Conservation (phyloP, 2,797 vertebrate species). For the Hozukius guyotensis region DNA sequence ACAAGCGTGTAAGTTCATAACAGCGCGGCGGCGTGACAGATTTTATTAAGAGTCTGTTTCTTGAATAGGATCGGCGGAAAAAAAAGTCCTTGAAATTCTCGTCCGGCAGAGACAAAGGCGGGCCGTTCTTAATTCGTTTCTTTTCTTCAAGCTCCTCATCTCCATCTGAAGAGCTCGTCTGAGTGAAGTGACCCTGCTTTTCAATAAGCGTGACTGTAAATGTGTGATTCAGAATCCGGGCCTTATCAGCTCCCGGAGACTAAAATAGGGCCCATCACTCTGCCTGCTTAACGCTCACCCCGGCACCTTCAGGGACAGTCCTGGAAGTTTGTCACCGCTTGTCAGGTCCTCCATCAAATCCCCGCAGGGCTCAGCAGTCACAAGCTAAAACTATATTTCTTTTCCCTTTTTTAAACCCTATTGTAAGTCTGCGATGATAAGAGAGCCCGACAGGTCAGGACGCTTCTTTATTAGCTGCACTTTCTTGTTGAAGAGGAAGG, state of each 20-base stretch:
- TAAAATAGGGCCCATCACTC: slow-evolving; percentile 60
- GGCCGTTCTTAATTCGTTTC: slow-evolving; percentile 46
- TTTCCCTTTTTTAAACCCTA: slow-evolving; percentile 47
- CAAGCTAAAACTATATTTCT: slow-evolving; percentile 60
- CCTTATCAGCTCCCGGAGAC: slow-evolving; percentile 62
- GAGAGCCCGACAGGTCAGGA: slow-evolving; percentile 46
- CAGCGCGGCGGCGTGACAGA: not conserved
- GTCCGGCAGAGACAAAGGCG: slow-evolving; percentile 50
- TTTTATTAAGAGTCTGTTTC: slow-evolving; percentile 45
- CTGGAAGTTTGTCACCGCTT: slow-evolving; percentile 66
- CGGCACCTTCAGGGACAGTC: slow-evolving; percentile 59
- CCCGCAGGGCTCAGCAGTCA: slow-evolving; percentile 50
- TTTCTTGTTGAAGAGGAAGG: slow-evolving; percentile 37
- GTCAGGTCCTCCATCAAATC: slow-evolving; percentile 72
- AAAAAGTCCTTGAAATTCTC: slow-evolving; percentile 60
- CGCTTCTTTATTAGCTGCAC: slow-evolving; percentile 37
- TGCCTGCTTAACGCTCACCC: slow-evolving; percentile 57
- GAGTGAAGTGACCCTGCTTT: slow-evolving; percentile 69
- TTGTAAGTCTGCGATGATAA: slow-evolving; percentile 61
- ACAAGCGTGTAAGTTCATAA: slow-evolving; percentile 31
- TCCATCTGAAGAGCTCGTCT: slow-evolving; percentile 54
- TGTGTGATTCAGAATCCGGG: slow-evolving; percentile 65
- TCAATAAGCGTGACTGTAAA: slow-evolving; percentile 66
- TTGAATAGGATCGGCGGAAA: not conserved
- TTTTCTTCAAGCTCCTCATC: slow-evolving; percentile 47